phyloP scores from a whole-genome alignment of 2,797 vertebrate genomes.

The Catharus ustulatus region DNA sequence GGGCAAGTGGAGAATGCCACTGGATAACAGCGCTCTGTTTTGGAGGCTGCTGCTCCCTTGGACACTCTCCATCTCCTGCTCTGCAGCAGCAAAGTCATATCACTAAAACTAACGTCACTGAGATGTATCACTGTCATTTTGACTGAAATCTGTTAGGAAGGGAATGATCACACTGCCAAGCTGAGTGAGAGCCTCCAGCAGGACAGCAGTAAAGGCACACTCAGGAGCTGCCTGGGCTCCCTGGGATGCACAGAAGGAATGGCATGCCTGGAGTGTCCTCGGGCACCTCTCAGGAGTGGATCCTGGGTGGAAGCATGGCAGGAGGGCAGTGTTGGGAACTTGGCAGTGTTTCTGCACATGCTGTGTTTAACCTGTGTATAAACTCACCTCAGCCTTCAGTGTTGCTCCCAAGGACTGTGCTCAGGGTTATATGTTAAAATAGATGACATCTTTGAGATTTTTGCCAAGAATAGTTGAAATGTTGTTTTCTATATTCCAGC shows the following conservation, averaged over 20 bases:
- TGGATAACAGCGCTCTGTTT: rapidly evolving
- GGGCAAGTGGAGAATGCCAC: background rate
- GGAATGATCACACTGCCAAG: rapidly evolving
- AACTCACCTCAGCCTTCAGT: background rate
- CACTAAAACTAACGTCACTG: background rate
- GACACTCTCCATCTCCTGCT: background rate
- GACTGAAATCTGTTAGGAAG: background rate
- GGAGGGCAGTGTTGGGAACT: rapidly evolving
- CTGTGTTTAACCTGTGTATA: background rate
- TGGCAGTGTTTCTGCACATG: background rate
- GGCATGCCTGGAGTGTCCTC: rapidly evolving
- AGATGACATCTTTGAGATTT: background rate
- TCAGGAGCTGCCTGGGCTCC: background rate
- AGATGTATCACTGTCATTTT: background rate
- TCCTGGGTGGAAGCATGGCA: background rate
- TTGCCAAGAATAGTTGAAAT: background rate
- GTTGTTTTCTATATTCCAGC: background rate
- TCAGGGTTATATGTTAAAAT: background rate
- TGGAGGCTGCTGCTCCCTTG: background rate
- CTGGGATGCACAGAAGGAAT: rapidly evolving
- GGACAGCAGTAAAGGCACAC: background rate
- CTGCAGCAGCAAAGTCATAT: background rate
- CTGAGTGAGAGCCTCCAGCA: background rate
- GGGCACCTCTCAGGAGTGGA: background rate
- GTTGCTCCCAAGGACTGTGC: background rate